Percentiles rank a stretch among this genome's conserved stretches.
These are phyloP conservation scores for Rosalia funebris DNA, from an alignment of 2,888 invertebrate species.

Conservation along the genomic window DNA sequence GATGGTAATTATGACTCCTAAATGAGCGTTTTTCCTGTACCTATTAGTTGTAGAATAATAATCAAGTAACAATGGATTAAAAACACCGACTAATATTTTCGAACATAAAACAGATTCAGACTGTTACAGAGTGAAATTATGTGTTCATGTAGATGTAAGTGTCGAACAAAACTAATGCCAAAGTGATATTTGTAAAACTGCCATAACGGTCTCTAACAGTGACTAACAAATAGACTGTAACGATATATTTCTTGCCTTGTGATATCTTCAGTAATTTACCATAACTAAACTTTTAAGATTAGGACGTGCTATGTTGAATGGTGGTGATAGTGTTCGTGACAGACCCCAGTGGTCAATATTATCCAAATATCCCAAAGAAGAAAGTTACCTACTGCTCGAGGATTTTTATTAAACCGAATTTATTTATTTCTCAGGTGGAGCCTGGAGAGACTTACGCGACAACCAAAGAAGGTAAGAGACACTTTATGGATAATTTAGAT, in stretches of 20 bases:
- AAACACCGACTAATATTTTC: slow-evolving; percentile 19
- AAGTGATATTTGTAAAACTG: slow-evolving; percentile 12
- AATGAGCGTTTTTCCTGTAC: slow-evolving; percentile 40
- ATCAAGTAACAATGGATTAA: slow-evolving; percentile 29
- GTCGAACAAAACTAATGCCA: slow-evolving; percentile 9
- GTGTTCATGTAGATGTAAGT: slow-evolving; percentile 8
- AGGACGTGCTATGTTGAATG: slow-evolving; percentile 65
- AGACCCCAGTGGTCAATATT: slow-evolving; percentile 68
- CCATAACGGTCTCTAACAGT: neutral
- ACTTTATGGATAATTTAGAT: no score
- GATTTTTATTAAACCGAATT: slow-evolving; percentile 59
- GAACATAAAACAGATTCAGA: slow-evolving; percentile 12
- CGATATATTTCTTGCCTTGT: neutral
- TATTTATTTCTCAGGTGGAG: slow-evolving; percentile 65
- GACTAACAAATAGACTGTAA: neutral
- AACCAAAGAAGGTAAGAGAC: slow-evolving; percentile 83
- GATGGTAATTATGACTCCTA: slow-evolving; percentile 38
- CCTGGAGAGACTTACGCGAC: slow-evolving; percentile 83
- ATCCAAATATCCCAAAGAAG: slow-evolving; percentile 52
- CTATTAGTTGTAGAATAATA: slow-evolving; percentile 35
- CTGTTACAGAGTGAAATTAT: slow-evolving; percentile 13
- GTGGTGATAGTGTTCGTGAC: slow-evolving; percentile 75
- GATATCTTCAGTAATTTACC: slow-evolving; percentile 7
- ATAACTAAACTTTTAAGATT: slow-evolving; percentile 33
- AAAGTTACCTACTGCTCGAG: slow-evolving; percentile 61